phyloP scores from a whole-genome alignment of 2,797 vertebrate genomes.

The Typhlichthys eigenmanni region DNA sequence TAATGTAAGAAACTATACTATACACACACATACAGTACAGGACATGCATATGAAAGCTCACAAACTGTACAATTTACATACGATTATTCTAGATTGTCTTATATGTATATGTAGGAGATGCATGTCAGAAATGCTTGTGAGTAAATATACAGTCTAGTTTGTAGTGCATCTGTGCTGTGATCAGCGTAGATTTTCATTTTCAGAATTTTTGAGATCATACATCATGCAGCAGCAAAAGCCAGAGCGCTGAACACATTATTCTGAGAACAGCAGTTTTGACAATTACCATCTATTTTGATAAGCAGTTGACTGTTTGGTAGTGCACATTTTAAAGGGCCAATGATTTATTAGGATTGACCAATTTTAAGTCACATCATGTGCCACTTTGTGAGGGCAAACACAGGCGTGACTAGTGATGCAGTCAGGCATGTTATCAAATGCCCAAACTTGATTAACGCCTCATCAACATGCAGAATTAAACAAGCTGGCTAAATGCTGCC shows the following conservation, averaged over 20 bases:
- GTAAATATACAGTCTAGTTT: slow-evolving; percentile 34
- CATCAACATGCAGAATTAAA: slow-evolving; percentile 72
- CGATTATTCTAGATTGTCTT: too few species aligned
- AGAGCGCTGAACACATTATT: slow-evolving; percentile 67
- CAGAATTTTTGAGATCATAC: slow-evolving; percentile 58
- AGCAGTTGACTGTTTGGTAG: slow-evolving; percentile 62
- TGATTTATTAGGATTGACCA: slow-evolving; percentile 73
- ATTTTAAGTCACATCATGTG: slow-evolving; percentile 71
- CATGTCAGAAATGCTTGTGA: slow-evolving; percentile 30
- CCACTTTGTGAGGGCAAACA: slow-evolving; percentile 63
- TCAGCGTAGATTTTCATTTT: slow-evolving; percentile 39
- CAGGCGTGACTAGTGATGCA: slow-evolving; percentile 69
- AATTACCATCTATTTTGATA: slow-evolving; percentile 72
- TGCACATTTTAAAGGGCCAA: slow-evolving; percentile 48
- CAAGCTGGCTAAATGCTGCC: slow-evolving; percentile 55
- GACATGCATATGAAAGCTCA: too few species aligned
- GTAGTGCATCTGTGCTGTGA: slow-evolving; percentile 17
- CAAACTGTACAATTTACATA: too few species aligned
- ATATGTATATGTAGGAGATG: slow-evolving; percentile 20
- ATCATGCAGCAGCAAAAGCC: slow-evolving; percentile 50
- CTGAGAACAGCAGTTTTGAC: slow-evolving; percentile 65
- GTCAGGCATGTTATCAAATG: slow-evolving; percentile 71
- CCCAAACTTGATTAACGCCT: slow-evolving; percentile 69
- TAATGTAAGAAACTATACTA: too few species aligned
- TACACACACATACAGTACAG: too few species aligned